Evolutionary conservation across 2,113 vertebrate genomes (phyloP).

Genomic region (Clupea harengus): DNA sequence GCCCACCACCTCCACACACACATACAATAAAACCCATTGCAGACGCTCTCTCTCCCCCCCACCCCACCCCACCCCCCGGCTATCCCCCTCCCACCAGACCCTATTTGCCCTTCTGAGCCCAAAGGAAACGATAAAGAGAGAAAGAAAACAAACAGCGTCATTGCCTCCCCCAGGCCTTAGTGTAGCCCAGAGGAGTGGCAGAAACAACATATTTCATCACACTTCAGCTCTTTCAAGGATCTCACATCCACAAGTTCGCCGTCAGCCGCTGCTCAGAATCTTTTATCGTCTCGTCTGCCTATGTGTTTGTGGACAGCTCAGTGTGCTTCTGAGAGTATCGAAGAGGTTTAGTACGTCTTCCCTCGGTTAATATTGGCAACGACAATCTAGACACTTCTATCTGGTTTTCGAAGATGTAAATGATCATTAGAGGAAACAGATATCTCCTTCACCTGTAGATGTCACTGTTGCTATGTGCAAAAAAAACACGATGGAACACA

Average conservation of each 20-base stretch:
- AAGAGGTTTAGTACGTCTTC: not conserved
- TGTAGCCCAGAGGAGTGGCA: too few relatives aligned
- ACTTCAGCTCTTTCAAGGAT: too few relatives aligned
- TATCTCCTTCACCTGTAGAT: slow-evolving; percentile 50
- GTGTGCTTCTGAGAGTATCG: too few relatives aligned
- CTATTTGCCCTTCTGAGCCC: slow-evolving; percentile 55
- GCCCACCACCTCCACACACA: not conserved
- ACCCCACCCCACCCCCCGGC: too few relatives aligned
- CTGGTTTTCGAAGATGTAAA: not conserved
- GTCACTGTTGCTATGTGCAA: slow-evolving; percentile 63
- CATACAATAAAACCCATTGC: slow-evolving; percentile 55
- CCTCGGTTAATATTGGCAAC: not conserved
- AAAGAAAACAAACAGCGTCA: too few relatives aligned
- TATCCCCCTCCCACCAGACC: not conserved
- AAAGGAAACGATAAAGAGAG: slow-evolving; percentile 34
- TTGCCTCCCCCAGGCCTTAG: not conserved
- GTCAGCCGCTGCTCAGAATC: too few relatives aligned
- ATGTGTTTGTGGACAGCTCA: not conserved
- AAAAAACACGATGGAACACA: not conserved
- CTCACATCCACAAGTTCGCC: not conserved
- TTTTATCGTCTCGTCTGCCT: not conserved
- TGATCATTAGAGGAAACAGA: not conserved
- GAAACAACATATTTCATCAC: not conserved
- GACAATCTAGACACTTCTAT: not conserved
- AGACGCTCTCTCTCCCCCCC: too few relatives aligned